A percentile compares a stretch with the other conserved stretches of the same genome.
Evolutionary conservation across 2,888 invertebrate genomes (phyloP).

Genomic region (Homarus gammarus): DNA sequence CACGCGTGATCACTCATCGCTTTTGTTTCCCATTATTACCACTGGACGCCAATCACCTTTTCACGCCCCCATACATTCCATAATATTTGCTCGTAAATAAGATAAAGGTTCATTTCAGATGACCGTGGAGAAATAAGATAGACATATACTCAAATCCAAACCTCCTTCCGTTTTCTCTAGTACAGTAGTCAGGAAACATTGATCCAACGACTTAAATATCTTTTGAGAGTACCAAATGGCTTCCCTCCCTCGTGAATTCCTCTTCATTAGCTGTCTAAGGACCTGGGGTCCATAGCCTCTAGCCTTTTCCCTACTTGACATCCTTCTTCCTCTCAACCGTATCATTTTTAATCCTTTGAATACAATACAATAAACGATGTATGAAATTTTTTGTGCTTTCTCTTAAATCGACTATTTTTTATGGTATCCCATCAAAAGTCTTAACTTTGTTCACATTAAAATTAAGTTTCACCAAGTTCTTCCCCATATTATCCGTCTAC

Average conservation of each 20-base stretch:
- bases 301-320: not conserved
- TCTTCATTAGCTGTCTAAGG: conserved; percentile 44
- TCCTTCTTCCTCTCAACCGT: not conserved
- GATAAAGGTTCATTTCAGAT: not conserved
- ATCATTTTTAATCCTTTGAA: not conserved
- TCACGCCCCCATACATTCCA: not conserved
- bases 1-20: not conserved
- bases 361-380: not conserved
- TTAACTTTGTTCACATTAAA: not conserved
- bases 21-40: not conserved
- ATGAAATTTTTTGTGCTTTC: not conserved
- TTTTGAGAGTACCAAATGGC: conserved; percentile 24
- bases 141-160: not conserved
- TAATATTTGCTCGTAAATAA: not conserved
- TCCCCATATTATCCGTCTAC: not conserved
- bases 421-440: too few species aligned
- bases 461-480: not conserved
- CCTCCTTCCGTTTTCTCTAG: not conserved
- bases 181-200: not conserved
- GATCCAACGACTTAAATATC: conserved; percentile 31
- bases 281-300: not conserved
- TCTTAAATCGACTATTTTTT: not conserved
- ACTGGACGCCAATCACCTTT: not conserved
- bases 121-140: not conserved
- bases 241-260: conserved; percentile 53